Base-by-base conservation (phyloP, 2,113 vertebrate genomes). In the Holacanthus passer region DNA sequence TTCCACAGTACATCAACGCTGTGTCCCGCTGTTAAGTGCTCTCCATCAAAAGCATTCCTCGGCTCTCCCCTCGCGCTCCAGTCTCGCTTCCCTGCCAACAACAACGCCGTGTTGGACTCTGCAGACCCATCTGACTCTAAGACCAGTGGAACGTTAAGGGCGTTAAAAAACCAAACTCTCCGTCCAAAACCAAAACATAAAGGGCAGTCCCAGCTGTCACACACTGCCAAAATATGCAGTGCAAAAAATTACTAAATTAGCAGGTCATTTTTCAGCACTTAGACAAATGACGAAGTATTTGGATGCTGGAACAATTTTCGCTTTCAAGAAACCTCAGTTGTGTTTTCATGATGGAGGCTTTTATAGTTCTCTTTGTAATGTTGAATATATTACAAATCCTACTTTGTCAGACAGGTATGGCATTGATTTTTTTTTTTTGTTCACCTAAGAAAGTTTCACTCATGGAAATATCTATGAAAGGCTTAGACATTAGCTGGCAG, bases 31-130 rank as follows among this genome's bases (percentile, higher is more conserved):
- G 90, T 86, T 90, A 76, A 79, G 70, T 77, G 72, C 79, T 68
- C 86, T 82, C 84, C 83, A 85, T 91, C 87, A 89, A 91, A 91
- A 85, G 90, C 93, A 92, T 91, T 92, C 92, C 91, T 89, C 62
- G 1, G 77, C 84, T 84, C 81, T 86, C 86, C 80, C 82, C 83
- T 82, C 89, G 70, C 70, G 4, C 89, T 83, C 76, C 89, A 80
- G 83, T 86, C 90, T 91, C 70, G 39, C 79, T 76, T 74, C 37
- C 56, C 81, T 88, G 91, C 93, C 92, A 94, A 90, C 90, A 93
- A 83, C 92, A 93, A 90, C 80, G 53, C 66, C 63, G 81, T 64
- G 82, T 79, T 88, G 87, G 90, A 88, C 87, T 85, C 73, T 58
- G 79, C 59, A 85, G 64, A 77, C 53, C 70, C 80, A 79, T 91